Conservation (phyloP, 2,113 vertebrate genomes). For the Odocoileus virginianus region DNA sequence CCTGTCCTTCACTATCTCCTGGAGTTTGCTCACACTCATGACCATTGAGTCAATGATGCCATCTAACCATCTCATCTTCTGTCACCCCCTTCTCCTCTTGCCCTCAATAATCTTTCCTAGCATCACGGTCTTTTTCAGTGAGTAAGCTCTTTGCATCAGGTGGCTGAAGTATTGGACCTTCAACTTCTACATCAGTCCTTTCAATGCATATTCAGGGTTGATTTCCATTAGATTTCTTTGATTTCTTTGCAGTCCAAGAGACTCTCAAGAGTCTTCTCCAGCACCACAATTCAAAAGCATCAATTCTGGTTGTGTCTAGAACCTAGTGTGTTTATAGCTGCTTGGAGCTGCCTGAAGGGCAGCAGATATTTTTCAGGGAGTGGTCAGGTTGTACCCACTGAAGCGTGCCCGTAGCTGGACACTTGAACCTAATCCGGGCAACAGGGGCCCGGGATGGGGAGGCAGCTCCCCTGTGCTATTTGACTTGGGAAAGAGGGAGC, state of each 20-base stretch:
- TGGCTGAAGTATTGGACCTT: background rate
- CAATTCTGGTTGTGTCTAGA: background rate
- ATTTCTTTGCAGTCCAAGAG: background rate
- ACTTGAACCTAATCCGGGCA: background rate
- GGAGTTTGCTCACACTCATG: background rate
- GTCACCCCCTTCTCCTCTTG: background rate
- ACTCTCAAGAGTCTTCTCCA: background rate
- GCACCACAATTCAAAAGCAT: background rate
- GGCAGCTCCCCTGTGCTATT: background rate
- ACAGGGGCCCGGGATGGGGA: background rate
- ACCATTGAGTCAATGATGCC: background rate
- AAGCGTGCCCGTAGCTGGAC: background rate
- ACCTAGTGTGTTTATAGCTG: slow-evolving; percentile 5
- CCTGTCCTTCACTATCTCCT: background rate
- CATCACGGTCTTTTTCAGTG: background rate
- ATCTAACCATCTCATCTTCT: background rate
- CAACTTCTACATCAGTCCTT: background rate
- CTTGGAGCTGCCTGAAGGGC: background rate
- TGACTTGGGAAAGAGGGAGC: background rate
- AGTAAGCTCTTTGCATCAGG: background rate
- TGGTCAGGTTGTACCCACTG: background rate
- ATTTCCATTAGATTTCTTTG: background rate
- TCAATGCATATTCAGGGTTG: background rate
- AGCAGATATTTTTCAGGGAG: background rate
- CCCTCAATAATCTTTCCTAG: background rate